Base-by-base conservation (phyloP, 1,140 invertebrate genomes). In the Drosophila willistoni region DNA sequence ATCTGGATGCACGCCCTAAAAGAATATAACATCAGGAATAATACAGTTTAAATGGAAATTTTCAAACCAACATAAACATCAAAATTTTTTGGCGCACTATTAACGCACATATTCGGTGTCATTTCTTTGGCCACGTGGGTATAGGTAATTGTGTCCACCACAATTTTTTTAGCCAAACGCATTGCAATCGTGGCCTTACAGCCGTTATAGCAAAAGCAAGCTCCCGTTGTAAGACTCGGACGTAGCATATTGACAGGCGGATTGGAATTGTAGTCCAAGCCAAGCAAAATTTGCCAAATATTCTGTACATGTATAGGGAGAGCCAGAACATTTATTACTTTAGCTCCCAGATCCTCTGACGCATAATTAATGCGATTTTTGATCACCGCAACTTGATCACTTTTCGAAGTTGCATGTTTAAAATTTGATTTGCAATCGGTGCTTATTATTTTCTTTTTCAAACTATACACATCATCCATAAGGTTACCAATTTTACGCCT, bases 1-100 rank as follows among this genome's bases (percentile, higher is more conserved):
- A 1, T 51, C 17, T 6, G 12, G 0, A 1, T 6, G 0, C 6
- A 80, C 13, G 0, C 83, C 83, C 83, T 86, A 14, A 1, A 22
- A 44, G 3, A 56, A 4, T 3, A 1, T 33, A 17, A 0, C 17
- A 55, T 33, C 14, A 51, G 7, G 4, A 5, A 12, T 39, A 14
- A 17, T 14, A 12, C 25, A 12, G 3, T 3, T 14, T 6, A 7
- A 17, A 3, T 2, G 3, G 0, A n/a, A 44, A 62, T 1, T 34
- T n/a, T 10, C n/a, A 22, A 3, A 25, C 80, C 66, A 56, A 91
- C 90, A 36, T 75, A 76, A 12, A 90, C 81, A 9, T 85, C 63
- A 33, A 91, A 91, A 2, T 82, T 71, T 7, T 91, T 91, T 2
- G 90, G 90, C 7, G 90, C 90, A 66, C 77, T 91, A 14, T 71